Evolutionary conservation across 2,113 vertebrate species (phyloP).

Genomic region (Scomber japonicus): DNA sequence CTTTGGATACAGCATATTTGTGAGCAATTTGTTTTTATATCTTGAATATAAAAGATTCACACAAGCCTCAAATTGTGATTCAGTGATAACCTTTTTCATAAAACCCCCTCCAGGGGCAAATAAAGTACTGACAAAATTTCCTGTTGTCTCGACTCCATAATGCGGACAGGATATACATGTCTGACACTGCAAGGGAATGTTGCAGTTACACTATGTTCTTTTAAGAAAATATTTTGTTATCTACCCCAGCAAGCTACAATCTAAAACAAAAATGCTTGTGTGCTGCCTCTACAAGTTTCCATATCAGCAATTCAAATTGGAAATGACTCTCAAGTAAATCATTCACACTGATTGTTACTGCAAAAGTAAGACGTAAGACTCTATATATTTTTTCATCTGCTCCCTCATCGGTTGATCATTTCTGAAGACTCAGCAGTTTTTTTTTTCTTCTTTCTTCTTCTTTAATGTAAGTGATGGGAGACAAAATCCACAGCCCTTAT

Average conservation of each 20-base stretch:
- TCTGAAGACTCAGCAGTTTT: not conserved
- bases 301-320: not conserved
- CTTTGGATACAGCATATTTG: not conserved
- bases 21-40: slow-evolving; percentile 4
- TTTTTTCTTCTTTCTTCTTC: no score
- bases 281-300: not conserved
- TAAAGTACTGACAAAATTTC: not conserved
- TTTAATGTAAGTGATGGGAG: no score
- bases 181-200: not conserved
- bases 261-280: not conserved
- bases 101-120: not conserved
- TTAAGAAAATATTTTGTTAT: slow-evolving; percentile 9
- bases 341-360: not conserved
- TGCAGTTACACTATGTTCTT: not conserved
- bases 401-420: not conserved
- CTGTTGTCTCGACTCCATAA: slow-evolving; percentile 3
- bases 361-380: not conserved
- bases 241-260: slow-evolving; percentile 4
- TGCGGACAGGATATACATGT: not conserved
- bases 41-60: not conserved
- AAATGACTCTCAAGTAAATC: not conserved
- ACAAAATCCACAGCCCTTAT: no score
- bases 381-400: not conserved
- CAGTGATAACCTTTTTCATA: not conserved
- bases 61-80: slow-evolving; percentile 1